A percentile compares a stretch with the other conserved stretches of the same genome.
Conservation (phyloP, 2,797 vertebrate genomes). For the Takifugu rubripes region DNA sequence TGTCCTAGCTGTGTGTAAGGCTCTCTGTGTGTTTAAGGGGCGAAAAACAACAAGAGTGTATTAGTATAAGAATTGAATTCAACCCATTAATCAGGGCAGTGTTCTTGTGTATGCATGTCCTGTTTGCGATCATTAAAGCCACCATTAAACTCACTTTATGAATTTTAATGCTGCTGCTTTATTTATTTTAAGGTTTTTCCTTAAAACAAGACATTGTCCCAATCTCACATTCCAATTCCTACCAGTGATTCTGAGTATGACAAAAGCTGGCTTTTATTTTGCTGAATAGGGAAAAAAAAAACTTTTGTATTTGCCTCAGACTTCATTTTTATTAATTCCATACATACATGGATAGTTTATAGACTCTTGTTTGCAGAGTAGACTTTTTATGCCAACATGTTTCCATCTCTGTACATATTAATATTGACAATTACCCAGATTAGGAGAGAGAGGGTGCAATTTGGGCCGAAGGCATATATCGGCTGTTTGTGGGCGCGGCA, state of each 20-base stretch:
- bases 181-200: not conserved
- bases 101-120: not conserved
- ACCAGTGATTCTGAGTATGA: not conserved
- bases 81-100: too few species aligned
- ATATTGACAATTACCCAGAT: slow-evolving; percentile 68
- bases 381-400: slow-evolving; percentile 21
- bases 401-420: slow-evolving; percentile 28
- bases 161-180: too few species aligned
- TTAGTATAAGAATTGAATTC: not conserved
- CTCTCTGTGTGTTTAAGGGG: slow-evolving; percentile 4
- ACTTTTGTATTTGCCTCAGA: too few species aligned
- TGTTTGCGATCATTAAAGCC: not conserved
- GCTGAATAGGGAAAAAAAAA: too few species aligned
- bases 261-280: too few species aligned
- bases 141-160: not conserved
- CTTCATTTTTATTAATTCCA: not conserved
- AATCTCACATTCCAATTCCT: not conserved
- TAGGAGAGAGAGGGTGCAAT: slow-evolving; percentile 55
- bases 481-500: slow-evolving; percentile 47
- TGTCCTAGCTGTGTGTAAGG: slow-evolving; percentile 39
- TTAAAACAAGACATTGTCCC: not conserved
- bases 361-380: not conserved
- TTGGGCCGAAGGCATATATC: slow-evolving; percentile 49
- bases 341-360: not conserved
- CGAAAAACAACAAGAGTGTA: not conserved